Base-by-base conservation (phyloP, 2,113 vertebrate genomes). In the Lepus timidus region DNA sequence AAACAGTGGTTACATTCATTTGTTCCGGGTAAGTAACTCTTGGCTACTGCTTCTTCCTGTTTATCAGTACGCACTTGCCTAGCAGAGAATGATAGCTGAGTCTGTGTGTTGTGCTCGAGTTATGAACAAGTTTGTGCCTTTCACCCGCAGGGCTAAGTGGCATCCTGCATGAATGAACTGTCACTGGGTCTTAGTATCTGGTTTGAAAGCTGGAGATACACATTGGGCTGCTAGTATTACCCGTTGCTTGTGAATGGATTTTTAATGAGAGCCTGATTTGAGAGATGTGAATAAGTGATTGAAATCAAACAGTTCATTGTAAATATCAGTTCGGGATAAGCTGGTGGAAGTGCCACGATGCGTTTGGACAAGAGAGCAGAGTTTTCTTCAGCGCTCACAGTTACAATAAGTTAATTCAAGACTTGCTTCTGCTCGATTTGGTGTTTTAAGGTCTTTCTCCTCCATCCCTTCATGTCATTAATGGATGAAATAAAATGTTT, bases 401-500 rank as follows among this genome's bases (percentile, higher is more conserved):
- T 85, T 55, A 68, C 68, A 73, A 64, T 22, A 55, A 49, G 23
- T 86, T 89, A 74, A 58, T 89, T 91, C 12, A 79, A 58, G 36
- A 65, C 39, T 74, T 62, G 78, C 1, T 36, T 29, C 86, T 31
- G 44, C 14, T 85, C 79, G 2, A 31, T 85, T 88, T 71, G 19
- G 22, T 71, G 14, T 75, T 58, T 55, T 49, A 78, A 55, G 22
- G 16, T 70, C 14, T 74, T 88, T 93, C 51, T 17, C 23, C 22
- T 79, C 82, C 80, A 23, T 22, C 61, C 5, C 12, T 67, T 82
- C 85, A 62, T 89, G 33, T 65, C 61, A 36, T 36, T 64, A 84
- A 49, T 76, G 23, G 22, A 65, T 86, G 52, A 92, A 92, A 83
- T 80, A 85, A 61, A 83, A 70, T 68, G 20, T 74, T 83, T 91